Percentiles rank a stretch among this genome's conserved stretches.
Conservation (phyloP, 2,113 vertebrate species). For the Oostethus manadensis region DNA sequence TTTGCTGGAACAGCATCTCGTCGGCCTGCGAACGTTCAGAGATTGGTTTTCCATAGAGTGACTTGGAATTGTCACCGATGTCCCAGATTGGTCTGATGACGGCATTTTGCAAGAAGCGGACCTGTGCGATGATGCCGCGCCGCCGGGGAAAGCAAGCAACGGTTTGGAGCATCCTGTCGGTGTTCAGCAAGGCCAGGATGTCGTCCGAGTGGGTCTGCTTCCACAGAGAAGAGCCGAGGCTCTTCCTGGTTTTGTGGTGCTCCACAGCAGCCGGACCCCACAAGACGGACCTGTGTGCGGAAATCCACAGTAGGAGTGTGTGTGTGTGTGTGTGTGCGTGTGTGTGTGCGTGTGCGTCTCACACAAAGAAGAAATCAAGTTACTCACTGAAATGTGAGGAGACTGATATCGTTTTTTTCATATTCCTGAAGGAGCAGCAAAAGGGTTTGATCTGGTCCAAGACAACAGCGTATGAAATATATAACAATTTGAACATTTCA, state of each 20-base stretch:
- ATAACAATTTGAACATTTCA: not conserved
- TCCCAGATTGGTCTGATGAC: not conserved
- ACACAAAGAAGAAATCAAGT: not conserved
- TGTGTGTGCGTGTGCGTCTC: not conserved
- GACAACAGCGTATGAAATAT: conserved; percentile 9
- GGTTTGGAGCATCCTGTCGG: conserved; percentile 80
- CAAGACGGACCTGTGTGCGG: conserved; percentile 74
- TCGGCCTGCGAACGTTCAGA: conserved; percentile 60
- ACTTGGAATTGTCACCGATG: not conserved
- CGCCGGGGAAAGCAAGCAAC: conserved; percentile 82
- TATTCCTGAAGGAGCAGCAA: conserved; percentile 85
- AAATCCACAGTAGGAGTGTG: conserved; percentile 6
- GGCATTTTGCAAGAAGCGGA: not conserved
- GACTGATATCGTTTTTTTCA: conserved; percentile 81
- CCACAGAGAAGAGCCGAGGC: conserved; percentile 87
- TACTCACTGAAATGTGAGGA: conserved; percentile 78
- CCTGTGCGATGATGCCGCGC: conserved; percentile 77
- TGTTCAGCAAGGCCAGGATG: conserved; percentile 79
- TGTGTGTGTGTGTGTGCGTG: too few species aligned
- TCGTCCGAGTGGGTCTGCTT: conserved; percentile 85
- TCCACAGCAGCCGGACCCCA: conserved; percentile 92
- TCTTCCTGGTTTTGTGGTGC: conserved; percentile 86
- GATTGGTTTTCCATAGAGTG: not conserved
- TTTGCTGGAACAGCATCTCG: conserved; percentile 61
- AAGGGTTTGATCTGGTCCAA: conserved; percentile 85